Evolutionary conservation across 53 echinoderm and acorn worm genomes (phyloP), one percentile per base, ranked within the genome.

Genomic region (Astropecten irregularis): DNA sequence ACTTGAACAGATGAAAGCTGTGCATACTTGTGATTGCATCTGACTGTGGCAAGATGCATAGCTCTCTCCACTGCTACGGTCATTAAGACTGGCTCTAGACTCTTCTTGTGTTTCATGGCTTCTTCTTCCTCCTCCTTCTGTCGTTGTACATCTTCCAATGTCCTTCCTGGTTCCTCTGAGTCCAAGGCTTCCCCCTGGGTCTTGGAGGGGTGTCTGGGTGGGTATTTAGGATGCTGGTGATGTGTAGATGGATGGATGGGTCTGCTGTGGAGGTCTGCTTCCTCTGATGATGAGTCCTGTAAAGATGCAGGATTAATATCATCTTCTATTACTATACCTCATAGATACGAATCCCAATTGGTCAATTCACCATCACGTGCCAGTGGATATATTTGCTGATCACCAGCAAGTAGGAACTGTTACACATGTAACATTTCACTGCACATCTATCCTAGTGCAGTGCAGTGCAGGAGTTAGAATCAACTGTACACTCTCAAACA

Each of bases 11-110:
- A 22, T 31, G 21, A 13, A 51, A n/a, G 29, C 35, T 53, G 21
- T 73, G 35, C 44, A 47, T 83, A 92, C 93, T 89, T 83, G 38
- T 66, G 62, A 62, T 57, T 42, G 77, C 48, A 50, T 26, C 50
- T 26, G 27, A 86, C 63, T 19, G 73, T 52, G 25, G 63, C 49
- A 2, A 95, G 76, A 74, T 88, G 93, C 95, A 95, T 95, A 46
- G 95, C 95, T 68, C 87, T 91, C 51, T 95, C 95, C 42, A 95
- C 86, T 8, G 86, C 67, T 37, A 95, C 86, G 21, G 89, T 81
- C 88, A 95, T 89, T 26, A 83, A 49, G 3, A 93, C 84, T 1
- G 95, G 95, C n/a, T n/a, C n/a, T n/a, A n/a, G n/a, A n/a, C n/a
- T n/a, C 59, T 84, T 68, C 49, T 55, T 62, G 68, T 79, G 89